Conservation (phyloP, 2,888 invertebrate species). For the Caenorhabditis parvicauda region DNA sequence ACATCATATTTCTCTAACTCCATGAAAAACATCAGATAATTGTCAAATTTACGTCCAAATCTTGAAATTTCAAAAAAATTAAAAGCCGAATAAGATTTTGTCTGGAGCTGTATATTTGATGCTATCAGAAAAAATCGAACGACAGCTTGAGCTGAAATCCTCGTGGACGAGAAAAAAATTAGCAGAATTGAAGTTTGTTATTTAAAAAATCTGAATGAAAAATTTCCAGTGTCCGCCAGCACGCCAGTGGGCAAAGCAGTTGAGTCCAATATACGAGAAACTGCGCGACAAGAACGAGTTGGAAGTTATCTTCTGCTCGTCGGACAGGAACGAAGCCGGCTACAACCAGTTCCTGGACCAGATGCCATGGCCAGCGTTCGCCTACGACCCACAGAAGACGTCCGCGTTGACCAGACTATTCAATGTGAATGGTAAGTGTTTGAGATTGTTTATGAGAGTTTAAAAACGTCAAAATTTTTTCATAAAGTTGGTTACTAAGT, state of each 20-base stretch:
- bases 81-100: too few species aligned
- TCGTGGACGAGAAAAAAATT: too few species aligned
- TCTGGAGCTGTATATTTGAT: too few species aligned
- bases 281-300: constrained; percentile 40
- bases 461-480: too few species aligned
- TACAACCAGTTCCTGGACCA: constrained; percentile 71
- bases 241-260: constrained; percentile 78
- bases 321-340: constrained; percentile 81
- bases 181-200: background rate
- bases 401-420: constrained; percentile 72
- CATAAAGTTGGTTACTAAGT: too few species aligned
- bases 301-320: constrained; percentile 78
- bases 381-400: constrained; percentile 68
- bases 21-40: too few species aligned
- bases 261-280: constrained; percentile 75
- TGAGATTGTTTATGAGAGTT: background rate
- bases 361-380: constrained; percentile 77
- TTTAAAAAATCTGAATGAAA: background rate
- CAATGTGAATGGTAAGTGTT: constrained; percentile 74
- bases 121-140: too few species aligned
- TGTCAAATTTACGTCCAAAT: too few species aligned
- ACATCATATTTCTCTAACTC: too few species aligned
- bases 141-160: too few species aligned
- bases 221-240: constrained; percentile 80
- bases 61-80: too few species aligned